Evolutionary conservation across 2,113 vertebrate species (phyloP), one percentile per base, ranked within the genome.

Genomic region (Stictonetta naevosa): DNA sequence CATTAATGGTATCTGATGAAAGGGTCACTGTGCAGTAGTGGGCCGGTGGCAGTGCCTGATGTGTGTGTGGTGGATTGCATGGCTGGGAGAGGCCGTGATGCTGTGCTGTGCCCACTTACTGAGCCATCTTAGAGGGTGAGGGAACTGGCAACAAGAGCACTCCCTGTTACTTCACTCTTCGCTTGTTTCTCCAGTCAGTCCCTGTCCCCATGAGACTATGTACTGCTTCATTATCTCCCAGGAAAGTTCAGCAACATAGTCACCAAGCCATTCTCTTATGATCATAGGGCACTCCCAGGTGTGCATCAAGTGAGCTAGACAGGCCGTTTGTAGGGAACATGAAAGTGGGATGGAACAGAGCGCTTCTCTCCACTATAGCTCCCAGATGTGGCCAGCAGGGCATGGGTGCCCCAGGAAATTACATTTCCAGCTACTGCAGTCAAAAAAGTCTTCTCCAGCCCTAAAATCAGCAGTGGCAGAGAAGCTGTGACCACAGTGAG

Each of bases 301-400:
- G 44, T 62, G 23, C 21, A 48, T 80, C 34, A 15, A 31, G 26
- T 7, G 4, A 86, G 29, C 8, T 2, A 16, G 38, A 18, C 6
- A 44, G 36, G 40, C 38, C 34, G 80, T 76, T 40, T 52, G 44
- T 68, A n/a, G 33, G 40, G 34, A 64, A 48, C 14, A 10, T 31
- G 52, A 40, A 59, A 83, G n/a, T 58, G 34, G 38, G 69, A 18
- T 19, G 52, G 25, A 25, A 40, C 52, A 68, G 72, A 87, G 56
- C 3, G 1, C 20, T 82, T 53, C 40, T 31, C 0, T 72, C 28
- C 23, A 8, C 22, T 58, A 0, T 48, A 74, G 60, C 28, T 40
- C 21, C 36, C 66, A 44, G 29, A 38, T 84, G 17, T 44, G 17
- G 42, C 36, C 56, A 76, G 42, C 52, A 1, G 2, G 14, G 11